phyloP scores from a whole-genome alignment of 2,888 invertebrate genomes.

The Scaptomyza flava region DNA sequence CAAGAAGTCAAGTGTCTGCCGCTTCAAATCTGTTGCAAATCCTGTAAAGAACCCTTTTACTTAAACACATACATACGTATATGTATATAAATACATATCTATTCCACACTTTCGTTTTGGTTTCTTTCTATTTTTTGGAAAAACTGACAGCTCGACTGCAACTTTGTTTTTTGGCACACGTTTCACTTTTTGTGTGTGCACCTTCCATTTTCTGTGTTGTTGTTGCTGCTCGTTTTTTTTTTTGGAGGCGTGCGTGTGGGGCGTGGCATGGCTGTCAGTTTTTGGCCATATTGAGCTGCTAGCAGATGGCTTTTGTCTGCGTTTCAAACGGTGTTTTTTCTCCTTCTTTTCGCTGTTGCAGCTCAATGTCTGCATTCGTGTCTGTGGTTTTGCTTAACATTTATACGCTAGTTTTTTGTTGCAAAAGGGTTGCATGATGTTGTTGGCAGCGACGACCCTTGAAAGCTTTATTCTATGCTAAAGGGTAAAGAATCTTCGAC shows the following conservation, averaged over 20 bases:
- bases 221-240: neutral
- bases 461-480: too few species aligned
- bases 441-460: neutral
- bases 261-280: constrained; percentile 64
- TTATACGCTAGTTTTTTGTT: constrained; percentile 55
- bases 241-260: constrained; percentile 1
- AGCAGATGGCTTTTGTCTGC: constrained; percentile 76
- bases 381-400: constrained; percentile 77
- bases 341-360: constrained; percentile 24
- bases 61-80: neutral
- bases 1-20: constrained; percentile 61
- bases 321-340: constrained; percentile 32
- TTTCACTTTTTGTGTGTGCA: constrained; percentile 61
- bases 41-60: constrained; percentile 35
- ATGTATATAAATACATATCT: too few species aligned
- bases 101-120: neutral
- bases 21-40: constrained; percentile 34
- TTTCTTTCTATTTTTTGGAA: neutral
- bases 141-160: constrained; percentile 76
- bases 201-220: constrained; percentile 42
- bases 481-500: too few species aligned
- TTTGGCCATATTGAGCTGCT: constrained; percentile 60
- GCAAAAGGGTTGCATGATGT: neutral
- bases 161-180: constrained; percentile 69
- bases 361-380: constrained; percentile 50